Evolutionary conservation across 1,140 invertebrate species (phyloP), one percentile per base, ranked within the genome.

Genomic region (Lerema accius): DNA sequence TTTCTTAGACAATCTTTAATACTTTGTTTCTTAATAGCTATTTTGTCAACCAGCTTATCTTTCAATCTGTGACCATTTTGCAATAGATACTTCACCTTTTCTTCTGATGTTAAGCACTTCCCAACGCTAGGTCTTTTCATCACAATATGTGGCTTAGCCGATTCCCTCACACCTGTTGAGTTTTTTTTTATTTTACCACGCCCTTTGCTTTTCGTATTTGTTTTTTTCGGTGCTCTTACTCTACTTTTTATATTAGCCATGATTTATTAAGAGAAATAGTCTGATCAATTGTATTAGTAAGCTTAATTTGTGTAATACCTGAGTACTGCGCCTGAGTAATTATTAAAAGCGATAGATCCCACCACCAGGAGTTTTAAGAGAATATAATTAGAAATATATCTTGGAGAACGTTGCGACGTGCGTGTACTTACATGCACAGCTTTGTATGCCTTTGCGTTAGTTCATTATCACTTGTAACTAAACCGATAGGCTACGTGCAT

Each of bases 241-340:
- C 71, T 86, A 76, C 53, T 78, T 71, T 82, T 89, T 67, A 80
- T 77, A 74, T 89, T 89, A 86, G 87, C 87, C 87, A 90, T 90
- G 66, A 66, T 74, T 46, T 58, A 43, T 28, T 56, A 46, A 32
- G 60, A 69, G 50, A 64, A 73, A 64, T 76, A 71, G 50, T 69
- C 66, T 59, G 42, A 46, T 61, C 59, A 63, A 70, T 71, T 71
- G 78, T 80, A 81, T 78, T 73, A 78, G 69, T 68, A 77, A 74
- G 72, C 72, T 66, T 50, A 48, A 51, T 66, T 65, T 46, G 66
- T 63, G 59, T 66, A 53, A 26, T 66, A 66, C 64, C 56, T 66
- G 51, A 64, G 61, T 65, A 64, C 66, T 55, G 42, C 55, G 55
- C 26, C 55, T 70, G 46, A 56, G 59, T 58, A 62, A 63, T 64